Conservation (phyloP, 2,888 invertebrate genomes). For the Drosophila picticornis region DNA sequence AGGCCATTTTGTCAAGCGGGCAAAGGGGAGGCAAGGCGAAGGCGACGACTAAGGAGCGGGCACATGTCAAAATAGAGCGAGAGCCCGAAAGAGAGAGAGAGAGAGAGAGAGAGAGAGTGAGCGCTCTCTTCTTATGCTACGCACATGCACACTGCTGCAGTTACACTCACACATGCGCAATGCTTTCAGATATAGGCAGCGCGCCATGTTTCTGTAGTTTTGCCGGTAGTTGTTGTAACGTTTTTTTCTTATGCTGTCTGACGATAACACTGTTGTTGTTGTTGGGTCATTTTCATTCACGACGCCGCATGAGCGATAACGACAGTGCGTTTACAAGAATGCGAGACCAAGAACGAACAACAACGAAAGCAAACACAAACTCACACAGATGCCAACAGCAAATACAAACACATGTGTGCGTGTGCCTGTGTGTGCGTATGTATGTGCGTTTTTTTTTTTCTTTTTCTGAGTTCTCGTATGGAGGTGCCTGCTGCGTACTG, state of each 20-base stretch:
- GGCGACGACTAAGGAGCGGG: constrained; percentile 33
- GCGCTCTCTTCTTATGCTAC: constrained; percentile 29
- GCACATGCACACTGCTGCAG: constrained; percentile 31
- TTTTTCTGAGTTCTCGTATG: constrained; percentile 44
- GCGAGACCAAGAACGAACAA: constrained; percentile 33
- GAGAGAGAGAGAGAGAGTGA: neutral
- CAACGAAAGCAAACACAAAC: constrained; percentile 52
- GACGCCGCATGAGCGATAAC: constrained; percentile 50
- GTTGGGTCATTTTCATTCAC: constrained; percentile 61
- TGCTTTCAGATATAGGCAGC: constrained; percentile 37
- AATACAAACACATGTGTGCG: constrained; percentile 31
- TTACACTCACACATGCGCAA: constrained; percentile 60
- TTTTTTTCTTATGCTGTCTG: constrained; percentile 33
- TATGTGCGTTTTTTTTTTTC: constrained; percentile 1
- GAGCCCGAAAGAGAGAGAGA: constrained; percentile 4
- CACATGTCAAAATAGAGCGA: constrained; percentile 39
- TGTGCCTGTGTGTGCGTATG: neutral
- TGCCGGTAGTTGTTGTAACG: constrained; percentile 57
- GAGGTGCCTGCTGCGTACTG: constrained; percentile 47
- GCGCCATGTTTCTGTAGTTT: constrained; percentile 61
- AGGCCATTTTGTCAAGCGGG: constrained; percentile 50
- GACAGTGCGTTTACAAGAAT: constrained; percentile 59
- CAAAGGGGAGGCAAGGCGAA: neutral
- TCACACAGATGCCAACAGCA: constrained; percentile 35
- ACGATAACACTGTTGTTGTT: constrained; percentile 16